Base-by-base conservation (phyloP, 2,113 vertebrate genomes). In the Ceuthmochares aereus region DNA sequence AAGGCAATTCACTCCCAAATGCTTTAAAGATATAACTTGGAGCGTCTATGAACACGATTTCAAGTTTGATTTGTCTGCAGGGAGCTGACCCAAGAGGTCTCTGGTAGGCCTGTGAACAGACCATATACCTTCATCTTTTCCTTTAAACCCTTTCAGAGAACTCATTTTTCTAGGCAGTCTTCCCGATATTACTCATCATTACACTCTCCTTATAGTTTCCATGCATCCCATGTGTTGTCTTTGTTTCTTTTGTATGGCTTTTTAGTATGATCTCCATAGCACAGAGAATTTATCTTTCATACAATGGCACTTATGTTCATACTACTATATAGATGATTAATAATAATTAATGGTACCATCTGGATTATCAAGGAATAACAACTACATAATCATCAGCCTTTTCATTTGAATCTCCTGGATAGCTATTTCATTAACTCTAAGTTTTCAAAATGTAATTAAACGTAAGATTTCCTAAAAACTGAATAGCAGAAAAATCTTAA, bases 31-130 rank as follows among this genome's bases (percentile, higher is more conserved):
- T 10, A 91, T 52, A 70, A 68, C 60, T 26, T 91, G 73, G 37
- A 78, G 60, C 52, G 80, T 43, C 75, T 92, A 59, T 91, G 73
- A 94, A 96, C 93, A 74, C 62, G 58, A 72, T 81, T 92, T 90
- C 27, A 30, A 66, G 42, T 81, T 92, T 92, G 85, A 81, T 89
- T 87, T 75, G 26, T 49, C 91, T 91, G 73, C 91, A 94, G 84
- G 81, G 47, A 89, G 62, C 62, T 97, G 84, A 95, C 89, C 81
- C 67, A 84, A 82, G 84, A 92, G 94, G 73, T 87, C 66, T 74
- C 66, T 82, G 58, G 47, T 40, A 93, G 79, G 47, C 72, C 56
- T 84, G 52, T 89, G 93, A 94, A 78, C 51, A 94, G 83, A 75
- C 56, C 83, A 56, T 63, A 77, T 51, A 67, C 87, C 85, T 96